phyloP scores from a whole-genome alignment of 2,888 invertebrate genomes.

The Glaucopsyche alexis region DNA sequence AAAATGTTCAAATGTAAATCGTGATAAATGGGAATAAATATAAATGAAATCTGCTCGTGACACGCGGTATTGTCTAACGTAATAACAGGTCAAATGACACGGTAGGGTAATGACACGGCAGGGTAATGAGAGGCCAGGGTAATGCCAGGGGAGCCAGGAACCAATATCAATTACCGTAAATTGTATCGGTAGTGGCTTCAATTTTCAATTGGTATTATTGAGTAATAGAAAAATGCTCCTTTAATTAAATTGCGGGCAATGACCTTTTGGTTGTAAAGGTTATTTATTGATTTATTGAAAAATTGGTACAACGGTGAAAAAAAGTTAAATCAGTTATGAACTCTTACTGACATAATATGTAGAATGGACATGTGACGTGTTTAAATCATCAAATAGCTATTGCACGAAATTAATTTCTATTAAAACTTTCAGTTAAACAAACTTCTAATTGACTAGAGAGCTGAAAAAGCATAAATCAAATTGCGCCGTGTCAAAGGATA shows the following conservation, averaged over 20 bases:
- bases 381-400: too few relatives aligned
- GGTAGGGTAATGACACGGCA: constrained; percentile 67
- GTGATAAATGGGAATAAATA: constrained; percentile 53
- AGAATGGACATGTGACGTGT: too few relatives aligned
- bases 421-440: too few relatives aligned
- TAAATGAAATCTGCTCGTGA: constrained; percentile 52
- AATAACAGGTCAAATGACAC: constrained; percentile 70
- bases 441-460: too few relatives aligned
- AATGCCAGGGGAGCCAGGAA: constrained; percentile 50
- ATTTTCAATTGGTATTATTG: constrained; percentile 43
- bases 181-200: constrained; percentile 53
- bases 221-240: constrained; percentile 35
- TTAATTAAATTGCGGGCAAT: constrained; percentile 29
- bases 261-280: constrained; percentile 18
- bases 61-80: constrained; percentile 47
- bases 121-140: constrained; percentile 51
- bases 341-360: too few relatives aligned
- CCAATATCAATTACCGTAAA: constrained; percentile 53
- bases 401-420: too few relatives aligned
- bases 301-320: background rate
- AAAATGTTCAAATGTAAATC: constrained; percentile 47
- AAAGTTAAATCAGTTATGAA: too few relatives aligned
- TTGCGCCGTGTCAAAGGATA: too few relatives aligned
- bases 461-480: too few relatives aligned
- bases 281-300: constrained; percentile 16